Evolutionary conservation across 2,888 invertebrate species (phyloP).

Genomic region (Sinohyriopsis cumingii): DNA sequence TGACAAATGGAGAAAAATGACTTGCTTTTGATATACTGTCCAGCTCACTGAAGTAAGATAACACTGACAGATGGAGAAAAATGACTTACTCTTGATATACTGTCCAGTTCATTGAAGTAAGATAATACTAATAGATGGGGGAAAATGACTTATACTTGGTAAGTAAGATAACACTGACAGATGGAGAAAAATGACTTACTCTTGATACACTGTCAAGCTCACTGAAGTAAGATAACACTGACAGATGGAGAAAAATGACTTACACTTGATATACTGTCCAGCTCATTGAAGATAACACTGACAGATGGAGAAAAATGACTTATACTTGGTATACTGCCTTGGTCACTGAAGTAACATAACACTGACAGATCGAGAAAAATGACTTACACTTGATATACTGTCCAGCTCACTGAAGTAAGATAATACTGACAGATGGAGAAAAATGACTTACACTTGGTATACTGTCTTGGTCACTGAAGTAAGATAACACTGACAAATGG

Average conservation of each 20-base stretch:
- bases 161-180: too few relatives aligned
- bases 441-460: conserved; percentile 71
- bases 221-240: too few relatives aligned
- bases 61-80: too few relatives aligned
- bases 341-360: too few relatives aligned
- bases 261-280: conserved; percentile 81
- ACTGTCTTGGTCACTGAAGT: too few relatives aligned
- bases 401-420: conserved; percentile 83
- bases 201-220: conserved; percentile 77
- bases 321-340: conserved; percentile 78
- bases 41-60: too few relatives aligned
- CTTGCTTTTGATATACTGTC: conserved; percentile 78
- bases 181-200: conserved; percentile 55
- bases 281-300: conserved; percentile 53
- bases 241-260: conserved; percentile 25
- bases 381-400: conserved; percentile 77
- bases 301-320: conserved; percentile 24
- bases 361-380: too few relatives aligned
- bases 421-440: conserved; percentile 83
- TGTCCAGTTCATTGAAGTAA: too few relatives aligned
- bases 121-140: too few relatives aligned
- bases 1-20: conserved; percentile 2
- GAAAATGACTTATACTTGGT: conserved; percentile 75
- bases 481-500: too few relatives aligned
- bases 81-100: too few relatives aligned